These are phyloP conservation scores for Fringilla coelebs DNA, from an alignment of 2,797 vertebrate species.

Conservation along the genomic window DNA sequence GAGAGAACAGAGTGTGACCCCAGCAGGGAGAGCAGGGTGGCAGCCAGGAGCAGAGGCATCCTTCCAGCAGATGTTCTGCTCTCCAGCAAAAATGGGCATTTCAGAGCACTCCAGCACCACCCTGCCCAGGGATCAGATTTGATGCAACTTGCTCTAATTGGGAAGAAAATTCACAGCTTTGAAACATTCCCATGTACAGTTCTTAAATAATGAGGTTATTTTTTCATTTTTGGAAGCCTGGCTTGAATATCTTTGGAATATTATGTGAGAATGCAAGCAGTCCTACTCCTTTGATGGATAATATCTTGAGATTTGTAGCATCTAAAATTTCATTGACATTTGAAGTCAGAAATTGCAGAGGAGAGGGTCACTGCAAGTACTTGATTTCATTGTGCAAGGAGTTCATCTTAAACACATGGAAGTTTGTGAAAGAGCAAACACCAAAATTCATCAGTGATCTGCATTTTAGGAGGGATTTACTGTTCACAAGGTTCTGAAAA, in stretches of 20 bases:
- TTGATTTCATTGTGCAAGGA: not conserved
- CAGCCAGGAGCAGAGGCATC: not conserved
- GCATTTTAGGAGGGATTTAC: slow-evolving; percentile 28
- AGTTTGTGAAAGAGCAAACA: not conserved
- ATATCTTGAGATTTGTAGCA: not conserved
- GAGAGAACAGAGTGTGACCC: not conserved
- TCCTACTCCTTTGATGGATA: slow-evolving; percentile 1
- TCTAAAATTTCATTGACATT: slow-evolving; percentile 26
- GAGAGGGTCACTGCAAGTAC: not conserved
- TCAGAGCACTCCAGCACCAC: not conserved
- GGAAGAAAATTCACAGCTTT: not conserved
- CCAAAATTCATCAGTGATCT: not conserved
- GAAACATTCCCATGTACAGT: not conserved
- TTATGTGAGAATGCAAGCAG: not conserved
- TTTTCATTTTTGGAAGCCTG: slow-evolving; percentile 13
- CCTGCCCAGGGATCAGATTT: not conserved
- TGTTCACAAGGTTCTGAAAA: slow-evolving; percentile 7
- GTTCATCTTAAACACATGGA: not conserved
- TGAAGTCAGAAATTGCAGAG: not conserved
- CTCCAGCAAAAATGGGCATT: not conserved
- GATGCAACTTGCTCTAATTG: not conserved
- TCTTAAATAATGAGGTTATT: not conserved
- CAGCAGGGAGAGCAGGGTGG: not conserved
- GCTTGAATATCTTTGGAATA: not conserved
- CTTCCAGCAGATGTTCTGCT: slow-evolving; percentile 31